These are phyloP conservation scores for Hippocampus abdominalis DNA, from an alignment of 2,113 vertebrate species.

Conservation along the genomic window DNA sequence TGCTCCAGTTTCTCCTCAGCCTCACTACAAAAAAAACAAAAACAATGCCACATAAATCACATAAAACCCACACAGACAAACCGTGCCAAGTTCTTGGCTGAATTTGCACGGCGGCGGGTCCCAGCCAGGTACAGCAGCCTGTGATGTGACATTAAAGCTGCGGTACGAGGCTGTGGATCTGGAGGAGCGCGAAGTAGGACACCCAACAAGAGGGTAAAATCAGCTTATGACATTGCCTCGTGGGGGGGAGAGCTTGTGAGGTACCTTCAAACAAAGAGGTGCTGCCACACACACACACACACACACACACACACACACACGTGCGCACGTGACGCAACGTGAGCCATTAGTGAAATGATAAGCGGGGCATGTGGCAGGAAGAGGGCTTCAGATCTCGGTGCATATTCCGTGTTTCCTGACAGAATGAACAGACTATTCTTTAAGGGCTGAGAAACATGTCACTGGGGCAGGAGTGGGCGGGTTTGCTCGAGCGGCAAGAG, in stretches of 20 bases:
- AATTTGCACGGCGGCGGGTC: conserved; percentile 37
- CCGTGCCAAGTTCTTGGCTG: conserved; percentile 31
- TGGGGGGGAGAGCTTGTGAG: conserved; percentile 38
- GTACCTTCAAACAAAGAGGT: conserved; percentile 39
- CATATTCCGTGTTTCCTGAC: conserved; percentile 55
- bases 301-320: conserved; percentile 18
- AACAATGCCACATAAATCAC: conserved; percentile 27
- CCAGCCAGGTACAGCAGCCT: conserved; percentile 46
- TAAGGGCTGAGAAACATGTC: conserved; percentile 32
- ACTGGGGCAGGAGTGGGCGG: conserved; percentile 21
- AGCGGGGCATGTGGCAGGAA: conserved; percentile 37
- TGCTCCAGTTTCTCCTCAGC: conserved; percentile 14
- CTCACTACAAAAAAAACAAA: neutral
- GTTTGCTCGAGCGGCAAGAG: conserved; percentile 33
- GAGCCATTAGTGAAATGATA: conserved; percentile 55
- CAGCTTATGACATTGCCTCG: conserved; percentile 41
- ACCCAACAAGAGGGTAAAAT: conserved; percentile 51
- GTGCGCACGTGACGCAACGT: conserved; percentile 15
- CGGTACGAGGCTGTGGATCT: conserved; percentile 34
- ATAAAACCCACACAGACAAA: conserved; percentile 24
- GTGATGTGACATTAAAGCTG: conserved; percentile 59
- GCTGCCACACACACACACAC: neutral
- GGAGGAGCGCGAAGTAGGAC: conserved; percentile 45
- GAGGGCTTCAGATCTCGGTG: conserved; percentile 49
- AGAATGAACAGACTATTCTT: conserved; percentile 54